phyloP scores from a whole-genome alignment of 2,888 invertebrate genomes.

The Hetaerina titia region DNA sequence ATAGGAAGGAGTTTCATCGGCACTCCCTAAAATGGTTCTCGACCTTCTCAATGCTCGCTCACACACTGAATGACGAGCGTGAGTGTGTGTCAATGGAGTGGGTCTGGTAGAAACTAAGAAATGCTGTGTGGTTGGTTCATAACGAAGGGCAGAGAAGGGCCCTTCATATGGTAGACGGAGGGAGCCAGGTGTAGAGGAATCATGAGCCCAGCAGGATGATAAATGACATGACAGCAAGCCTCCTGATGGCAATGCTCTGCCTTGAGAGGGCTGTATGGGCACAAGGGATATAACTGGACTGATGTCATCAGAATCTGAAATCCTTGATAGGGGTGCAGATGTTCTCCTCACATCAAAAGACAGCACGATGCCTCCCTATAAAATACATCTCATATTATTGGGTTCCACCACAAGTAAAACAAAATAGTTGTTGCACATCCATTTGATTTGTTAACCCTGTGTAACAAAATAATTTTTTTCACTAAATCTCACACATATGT shows the following conservation, averaged over 20 bases:
- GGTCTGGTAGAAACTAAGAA: slow-evolving; percentile 87
- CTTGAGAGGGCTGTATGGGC: slow-evolving; percentile 77
- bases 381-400: background rate
- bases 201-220: slow-evolving; percentile 83
- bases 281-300: slow-evolving; percentile 86
- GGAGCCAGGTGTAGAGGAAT: slow-evolving; percentile 75
- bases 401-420: no score
- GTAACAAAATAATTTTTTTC: no score
- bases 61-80: slow-evolving; percentile 75
- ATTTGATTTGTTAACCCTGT: no score
- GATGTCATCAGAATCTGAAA: slow-evolving; percentile 80
- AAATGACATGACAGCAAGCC: slow-evolving; percentile 87
- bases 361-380: slow-evolving; percentile 41
- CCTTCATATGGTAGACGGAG: slow-evolving; percentile 83
- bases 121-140: slow-evolving; percentile 83
- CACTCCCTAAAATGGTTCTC: slow-evolving; percentile 77
- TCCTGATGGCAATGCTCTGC: slow-evolving; percentile 77
- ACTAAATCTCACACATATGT: no score
- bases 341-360: slow-evolving; percentile 54
- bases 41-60: slow-evolving; percentile 75
- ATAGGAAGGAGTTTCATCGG: slow-evolving; percentile 75
- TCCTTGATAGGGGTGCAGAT: slow-evolving; percentile 30
- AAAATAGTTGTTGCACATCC: no score
- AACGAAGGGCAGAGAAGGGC: slow-evolving; percentile 86
- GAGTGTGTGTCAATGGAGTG: slow-evolving; percentile 78